Conservation (phyloP, 2,888 invertebrate species). For the Agrochola lota region DNA sequence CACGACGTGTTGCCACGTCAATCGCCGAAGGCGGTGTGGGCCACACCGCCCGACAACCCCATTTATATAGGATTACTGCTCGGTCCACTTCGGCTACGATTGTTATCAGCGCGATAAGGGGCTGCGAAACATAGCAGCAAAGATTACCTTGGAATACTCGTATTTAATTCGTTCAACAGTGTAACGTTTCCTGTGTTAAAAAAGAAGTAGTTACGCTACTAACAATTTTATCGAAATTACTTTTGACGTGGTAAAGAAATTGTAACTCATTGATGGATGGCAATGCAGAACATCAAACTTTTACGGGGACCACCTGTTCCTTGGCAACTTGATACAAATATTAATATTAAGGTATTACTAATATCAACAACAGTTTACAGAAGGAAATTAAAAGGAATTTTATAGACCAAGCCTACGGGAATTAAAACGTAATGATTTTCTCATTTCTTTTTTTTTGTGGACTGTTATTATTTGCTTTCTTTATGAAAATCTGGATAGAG, state of each 20-base stretch:
- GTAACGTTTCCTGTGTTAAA: no score
- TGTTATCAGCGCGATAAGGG: no score
- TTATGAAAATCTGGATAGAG: constrained; percentile 20
- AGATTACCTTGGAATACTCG: no score
- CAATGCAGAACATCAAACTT: not conserved
- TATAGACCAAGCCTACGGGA: not conserved
- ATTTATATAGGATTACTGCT: no score
- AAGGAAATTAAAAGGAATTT: constrained; percentile 18
- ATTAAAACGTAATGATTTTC: constrained; percentile 15
- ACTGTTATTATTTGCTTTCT: constrained; percentile 26
- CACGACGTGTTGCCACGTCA: no score
- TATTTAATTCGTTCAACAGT: no score
- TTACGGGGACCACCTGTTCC: no score
- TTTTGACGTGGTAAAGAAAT: not conserved
- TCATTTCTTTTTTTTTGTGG: constrained; percentile 31
- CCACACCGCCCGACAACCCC: no score
- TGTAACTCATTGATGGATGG: not conserved
- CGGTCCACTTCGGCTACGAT: no score
- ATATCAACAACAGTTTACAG: not conserved
- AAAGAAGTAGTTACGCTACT: not conserved
- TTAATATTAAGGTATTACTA: no score
- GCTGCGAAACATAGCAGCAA: no score
- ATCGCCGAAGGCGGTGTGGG: no score
- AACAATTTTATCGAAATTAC: not conserved
- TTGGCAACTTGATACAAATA: not conserved